A percentile compares a stretch with the other conserved stretches of the same genome.
These are phyloP conservation scores for Orbicella faveolata DNA, from an alignment of 64 coral and sea anemone species.

Conservation along the genomic window DNA sequence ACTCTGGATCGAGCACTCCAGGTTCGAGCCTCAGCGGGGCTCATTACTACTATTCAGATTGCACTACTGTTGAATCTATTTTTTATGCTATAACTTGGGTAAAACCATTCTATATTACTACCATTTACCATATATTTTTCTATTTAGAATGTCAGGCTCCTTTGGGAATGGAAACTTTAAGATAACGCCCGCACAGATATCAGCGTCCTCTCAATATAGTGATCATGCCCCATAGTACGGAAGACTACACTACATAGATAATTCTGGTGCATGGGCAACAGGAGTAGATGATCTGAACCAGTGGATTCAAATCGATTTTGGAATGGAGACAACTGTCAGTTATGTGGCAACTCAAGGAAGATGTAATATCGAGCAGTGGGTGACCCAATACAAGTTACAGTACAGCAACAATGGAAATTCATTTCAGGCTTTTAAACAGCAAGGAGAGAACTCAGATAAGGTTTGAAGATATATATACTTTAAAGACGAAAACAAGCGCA, in stretches of 20 bases:
- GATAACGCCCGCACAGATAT: neutral
- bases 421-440: neutral
- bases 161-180: conserved; percentile 2
- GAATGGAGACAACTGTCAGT: conserved; percentile 20
- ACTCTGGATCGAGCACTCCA: no score
- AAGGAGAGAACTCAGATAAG: neutral
- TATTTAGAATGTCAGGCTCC: neutral
- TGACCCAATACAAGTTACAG: conserved; percentile 6
- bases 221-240: neutral
- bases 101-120: no score
- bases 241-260: neutral
- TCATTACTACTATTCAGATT: no score
- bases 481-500: no score
- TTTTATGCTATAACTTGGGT: no score
- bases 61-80: no score
- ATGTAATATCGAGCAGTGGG: neutral
- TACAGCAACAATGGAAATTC: no score
- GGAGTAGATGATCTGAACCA: conserved; percentile 22
- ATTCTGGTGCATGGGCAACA: neutral
- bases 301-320: conserved; percentile 57
- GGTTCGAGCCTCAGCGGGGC: no score
- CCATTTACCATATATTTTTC: no score
- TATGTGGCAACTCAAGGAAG: conserved; percentile 50
- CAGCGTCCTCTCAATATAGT: conserved; percentile 6
- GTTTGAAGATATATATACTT: no score